phyloP scores from a whole-genome alignment of 2,797 vertebrate genomes.

The Trichosurus vulpecula region DNA sequence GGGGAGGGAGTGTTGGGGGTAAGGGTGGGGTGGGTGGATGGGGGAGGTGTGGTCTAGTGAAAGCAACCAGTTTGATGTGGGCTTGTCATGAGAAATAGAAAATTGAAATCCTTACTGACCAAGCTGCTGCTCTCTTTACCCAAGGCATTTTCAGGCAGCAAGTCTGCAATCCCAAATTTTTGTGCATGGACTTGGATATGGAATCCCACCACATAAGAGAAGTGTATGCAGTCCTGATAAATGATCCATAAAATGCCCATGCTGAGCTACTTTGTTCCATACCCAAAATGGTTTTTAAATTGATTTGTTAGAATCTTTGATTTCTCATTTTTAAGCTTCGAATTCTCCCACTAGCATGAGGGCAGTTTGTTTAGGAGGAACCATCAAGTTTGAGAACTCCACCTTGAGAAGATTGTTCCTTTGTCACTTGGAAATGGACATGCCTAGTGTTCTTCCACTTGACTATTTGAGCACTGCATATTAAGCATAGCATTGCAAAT shows the following conservation, averaged over 20 bases:
- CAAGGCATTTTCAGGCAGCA: slow-evolving; percentile 5
- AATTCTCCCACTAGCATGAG: neutral
- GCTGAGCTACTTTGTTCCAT: neutral
- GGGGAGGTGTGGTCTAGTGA: neutral
- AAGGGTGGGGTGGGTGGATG: no score
- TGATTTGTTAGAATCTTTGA: slow-evolving; percentile 29
- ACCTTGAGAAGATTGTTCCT: slow-evolving; percentile 41
- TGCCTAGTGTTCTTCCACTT: slow-evolving; percentile 14
- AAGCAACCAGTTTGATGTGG: slow-evolving; percentile 7
- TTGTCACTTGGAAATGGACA: slow-evolving; percentile 10
- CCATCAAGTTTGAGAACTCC: neutral
- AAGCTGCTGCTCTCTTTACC: neutral
- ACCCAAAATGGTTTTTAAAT: slow-evolving; percentile 26
- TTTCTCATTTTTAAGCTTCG: slow-evolving; percentile 36
- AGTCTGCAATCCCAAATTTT: neutral
- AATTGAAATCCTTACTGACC: slow-evolving; percentile 8
- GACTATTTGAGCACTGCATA: neutral
- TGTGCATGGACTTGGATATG: slow-evolving; percentile 21
- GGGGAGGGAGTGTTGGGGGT: neutral
- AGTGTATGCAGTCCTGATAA: slow-evolving; percentile 20
- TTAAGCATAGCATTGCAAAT: neutral
- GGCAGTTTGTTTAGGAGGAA: neutral
- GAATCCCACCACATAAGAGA: slow-evolving; percentile 12
- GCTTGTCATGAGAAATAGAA: neutral
- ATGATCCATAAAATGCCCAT: slow-evolving; percentile 17